Percentiles rank a stretch among this genome's conserved stretches.
phyloP scores from a whole-genome alignment of 2,113 vertebrate genomes.

The Halcyon senegalensis region DNA sequence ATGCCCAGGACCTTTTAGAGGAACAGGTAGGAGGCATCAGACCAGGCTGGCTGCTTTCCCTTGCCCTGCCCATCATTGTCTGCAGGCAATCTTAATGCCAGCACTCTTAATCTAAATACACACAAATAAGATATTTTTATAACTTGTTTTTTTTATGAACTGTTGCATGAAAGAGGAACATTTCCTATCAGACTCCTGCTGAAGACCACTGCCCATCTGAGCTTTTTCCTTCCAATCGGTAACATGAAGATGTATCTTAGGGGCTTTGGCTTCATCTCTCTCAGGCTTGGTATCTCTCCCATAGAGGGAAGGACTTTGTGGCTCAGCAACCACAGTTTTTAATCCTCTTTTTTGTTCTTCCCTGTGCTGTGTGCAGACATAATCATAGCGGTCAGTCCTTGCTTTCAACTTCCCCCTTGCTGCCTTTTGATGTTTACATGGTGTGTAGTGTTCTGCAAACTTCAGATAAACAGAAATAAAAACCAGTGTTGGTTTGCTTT shows the following conservation, averaged over 20 bases:
- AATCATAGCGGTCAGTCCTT: neutral
- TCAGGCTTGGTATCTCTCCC: neutral
- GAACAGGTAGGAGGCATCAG: neutral
- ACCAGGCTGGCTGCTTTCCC: neutral
- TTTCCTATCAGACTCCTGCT: neutral
- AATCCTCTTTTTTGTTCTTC: neutral
- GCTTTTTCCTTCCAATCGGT: neutral
- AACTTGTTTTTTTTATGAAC: neutral
- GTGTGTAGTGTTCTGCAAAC: neutral
- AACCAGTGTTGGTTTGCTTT: conserved; percentile 26
- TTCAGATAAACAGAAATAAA: conserved; percentile 47
- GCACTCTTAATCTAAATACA: neutral
- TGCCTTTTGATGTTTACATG: conserved; percentile 14
- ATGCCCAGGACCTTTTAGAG: neutral
- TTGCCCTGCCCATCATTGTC: neutral
- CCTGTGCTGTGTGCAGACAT: neutral
- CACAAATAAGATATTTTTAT: neutral
- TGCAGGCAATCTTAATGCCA: neutral
- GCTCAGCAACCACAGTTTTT: neutral
- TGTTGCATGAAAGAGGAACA: neutral
- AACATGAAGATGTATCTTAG: neutral
- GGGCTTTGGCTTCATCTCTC: neutral
- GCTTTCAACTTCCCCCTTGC: neutral
- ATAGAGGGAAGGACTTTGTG: neutral
- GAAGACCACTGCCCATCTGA: neutral